phyloP scores from a whole-genome alignment of 2,797 vertebrate genomes.

The Poeciliopsis turneri region DNA sequence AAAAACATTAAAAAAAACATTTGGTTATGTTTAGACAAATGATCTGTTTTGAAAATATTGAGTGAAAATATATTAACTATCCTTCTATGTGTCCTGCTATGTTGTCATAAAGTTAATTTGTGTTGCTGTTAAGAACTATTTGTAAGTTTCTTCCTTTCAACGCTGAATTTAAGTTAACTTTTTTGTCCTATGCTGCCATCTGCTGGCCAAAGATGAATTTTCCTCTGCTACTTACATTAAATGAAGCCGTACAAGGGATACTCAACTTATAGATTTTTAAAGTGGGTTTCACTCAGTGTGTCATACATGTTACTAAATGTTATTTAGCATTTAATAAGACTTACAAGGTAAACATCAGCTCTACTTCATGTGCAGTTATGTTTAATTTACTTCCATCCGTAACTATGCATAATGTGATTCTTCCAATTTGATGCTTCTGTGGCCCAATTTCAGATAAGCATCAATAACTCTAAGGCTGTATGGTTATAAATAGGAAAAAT shows the following conservation, averaged over 20 bases:
- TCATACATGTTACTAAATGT: neutral
- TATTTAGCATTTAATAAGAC: neutral
- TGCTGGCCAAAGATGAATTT: conserved; percentile 31
- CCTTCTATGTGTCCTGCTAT: neutral
- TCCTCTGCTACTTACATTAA: neutral
- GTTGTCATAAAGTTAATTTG: neutral
- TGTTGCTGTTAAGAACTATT: neutral
- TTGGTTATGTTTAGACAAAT: neutral
- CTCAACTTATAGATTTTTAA: neutral
- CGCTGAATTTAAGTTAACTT: neutral
- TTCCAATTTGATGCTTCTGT: neutral
- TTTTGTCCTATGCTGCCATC: conserved; percentile 34
- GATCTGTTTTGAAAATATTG: neutral
- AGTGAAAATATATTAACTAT: neutral
- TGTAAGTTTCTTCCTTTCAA: neutral
- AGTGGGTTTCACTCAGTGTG: neutral
- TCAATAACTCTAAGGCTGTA: neutral
- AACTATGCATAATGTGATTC: too few relatives aligned
- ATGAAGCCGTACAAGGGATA: neutral
- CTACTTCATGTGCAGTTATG: neutral
- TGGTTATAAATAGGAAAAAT: neutral
- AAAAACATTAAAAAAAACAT: too few relatives aligned
- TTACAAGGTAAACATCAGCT: neutral
- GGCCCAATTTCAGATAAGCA: neutral
- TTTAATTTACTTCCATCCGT: too few relatives aligned